Evolutionary conservation across 1,140 invertebrate genomes (phyloP).

Genomic region (Procambarus clarkii): DNA sequence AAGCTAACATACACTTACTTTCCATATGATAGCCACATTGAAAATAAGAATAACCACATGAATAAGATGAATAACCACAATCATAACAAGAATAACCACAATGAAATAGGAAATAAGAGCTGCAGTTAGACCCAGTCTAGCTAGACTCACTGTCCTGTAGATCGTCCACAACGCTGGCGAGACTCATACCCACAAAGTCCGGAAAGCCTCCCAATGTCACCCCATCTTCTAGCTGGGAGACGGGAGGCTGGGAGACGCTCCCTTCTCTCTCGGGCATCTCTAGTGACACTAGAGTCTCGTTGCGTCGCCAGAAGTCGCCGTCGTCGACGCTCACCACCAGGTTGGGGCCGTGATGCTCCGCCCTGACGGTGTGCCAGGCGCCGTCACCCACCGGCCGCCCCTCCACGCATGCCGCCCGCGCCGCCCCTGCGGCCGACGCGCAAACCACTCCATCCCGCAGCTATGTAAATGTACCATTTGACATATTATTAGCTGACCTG

Average conservation of each 20-base stretch:
- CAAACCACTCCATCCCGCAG: constrained; percentile 44
- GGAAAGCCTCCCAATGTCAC: not conserved
- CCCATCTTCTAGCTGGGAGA: not conserved
- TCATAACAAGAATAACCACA: not conserved
- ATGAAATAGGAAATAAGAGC: not conserved
- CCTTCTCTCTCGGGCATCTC: not conserved
- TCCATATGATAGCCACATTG: not conserved
- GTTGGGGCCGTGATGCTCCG: constrained; percentile 39
- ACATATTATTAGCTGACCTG: too few species aligned
- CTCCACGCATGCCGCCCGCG: constrained; percentile 22
- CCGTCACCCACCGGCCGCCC: constrained; percentile 42
- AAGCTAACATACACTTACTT: not conserved
- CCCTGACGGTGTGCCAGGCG: constrained; percentile 39
- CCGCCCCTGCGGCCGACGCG: constrained; percentile 33
- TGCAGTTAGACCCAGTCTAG: not conserved
- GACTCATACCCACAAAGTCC: not conserved
- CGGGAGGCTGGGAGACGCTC: not conserved
- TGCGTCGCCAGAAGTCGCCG: constrained; percentile 36
- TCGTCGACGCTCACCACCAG: constrained; percentile 47
- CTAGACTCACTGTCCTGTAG: constrained; percentile 18
- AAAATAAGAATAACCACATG: not conserved
- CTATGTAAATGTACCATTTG: not conserved
- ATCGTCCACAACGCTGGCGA: not conserved
- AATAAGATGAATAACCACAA: too few species aligned
- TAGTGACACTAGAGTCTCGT: constrained; percentile 32